Evolutionary conservation across 2,797 vertebrate genomes (phyloP).

Genomic region (Premnoplex brunnescens): DNA sequence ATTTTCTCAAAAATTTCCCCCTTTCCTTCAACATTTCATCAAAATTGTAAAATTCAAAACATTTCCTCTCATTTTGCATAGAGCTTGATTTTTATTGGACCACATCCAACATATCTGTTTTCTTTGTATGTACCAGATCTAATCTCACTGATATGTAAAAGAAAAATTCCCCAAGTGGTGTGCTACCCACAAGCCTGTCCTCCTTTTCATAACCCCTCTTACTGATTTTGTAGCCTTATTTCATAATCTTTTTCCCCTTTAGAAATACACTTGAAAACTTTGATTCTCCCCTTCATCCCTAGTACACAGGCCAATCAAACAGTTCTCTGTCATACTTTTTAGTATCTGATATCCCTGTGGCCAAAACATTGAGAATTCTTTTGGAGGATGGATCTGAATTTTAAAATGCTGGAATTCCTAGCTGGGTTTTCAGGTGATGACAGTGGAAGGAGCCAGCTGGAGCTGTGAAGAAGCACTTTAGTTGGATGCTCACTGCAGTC

Average conservation of each 20-base stretch:
- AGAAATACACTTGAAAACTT: background rate
- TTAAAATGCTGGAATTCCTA: background rate
- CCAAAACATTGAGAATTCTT: background rate
- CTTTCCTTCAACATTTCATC: background rate
- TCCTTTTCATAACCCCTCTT: background rate
- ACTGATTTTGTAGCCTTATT: background rate
- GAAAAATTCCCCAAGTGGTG: background rate
- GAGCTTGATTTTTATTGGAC: slow-evolving; percentile 15
- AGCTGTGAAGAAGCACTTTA: background rate
- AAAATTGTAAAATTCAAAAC: slow-evolving; percentile 36
- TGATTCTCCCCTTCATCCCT: background rate
- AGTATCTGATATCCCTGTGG: background rate
- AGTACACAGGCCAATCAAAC: background rate
- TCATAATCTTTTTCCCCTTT: background rate
- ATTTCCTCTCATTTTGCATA: background rate
- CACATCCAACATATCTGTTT: background rate
- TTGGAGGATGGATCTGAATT: background rate
- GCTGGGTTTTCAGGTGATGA: background rate
- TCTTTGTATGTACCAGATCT: slow-evolving; percentile 1
- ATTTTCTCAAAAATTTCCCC: background rate
- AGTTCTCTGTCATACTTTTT: background rate
- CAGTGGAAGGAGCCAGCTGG: background rate
- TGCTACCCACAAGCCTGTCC: background rate
- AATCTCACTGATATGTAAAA: background rate
- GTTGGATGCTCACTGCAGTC: background rate